phyloP scores from a whole-genome alignment of 1,140 invertebrate species.

The Xylocopa sonorina region DNA sequence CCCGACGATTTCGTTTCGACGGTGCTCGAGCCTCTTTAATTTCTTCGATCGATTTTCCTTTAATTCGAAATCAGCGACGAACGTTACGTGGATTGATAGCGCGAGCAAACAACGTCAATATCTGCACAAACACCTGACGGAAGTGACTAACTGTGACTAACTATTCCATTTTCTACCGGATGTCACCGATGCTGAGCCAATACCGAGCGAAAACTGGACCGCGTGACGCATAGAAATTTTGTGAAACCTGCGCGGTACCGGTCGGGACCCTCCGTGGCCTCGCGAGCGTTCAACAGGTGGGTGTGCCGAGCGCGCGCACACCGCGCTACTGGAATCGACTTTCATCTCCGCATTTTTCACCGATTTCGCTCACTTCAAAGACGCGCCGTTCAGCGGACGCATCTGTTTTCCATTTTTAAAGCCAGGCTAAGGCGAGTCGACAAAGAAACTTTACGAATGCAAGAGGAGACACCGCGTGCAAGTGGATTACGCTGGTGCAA shows the following conservation, averaged over 20 bases:
- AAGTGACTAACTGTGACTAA: neutral
- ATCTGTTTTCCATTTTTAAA: neutral
- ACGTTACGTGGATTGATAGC: too few relatives aligned
- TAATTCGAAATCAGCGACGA: too few relatives aligned
- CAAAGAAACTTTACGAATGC: neutral
- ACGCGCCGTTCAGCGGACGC: neutral
- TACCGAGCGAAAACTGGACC: too few relatives aligned
- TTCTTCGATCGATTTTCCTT: too few relatives aligned
- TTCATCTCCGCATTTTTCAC: neutral
- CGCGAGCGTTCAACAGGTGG: constrained; percentile 64
- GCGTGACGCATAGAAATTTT: neutral
- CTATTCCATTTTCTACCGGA: neutral
- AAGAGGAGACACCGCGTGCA: neutral
- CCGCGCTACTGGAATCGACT: neutral
- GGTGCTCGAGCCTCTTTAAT: too few relatives aligned
- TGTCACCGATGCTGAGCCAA: too few relatives aligned
- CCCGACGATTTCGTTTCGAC: too few relatives aligned
- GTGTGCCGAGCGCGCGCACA: constrained; percentile 1
- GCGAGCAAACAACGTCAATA: too few relatives aligned
- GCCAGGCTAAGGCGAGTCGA: neutral
- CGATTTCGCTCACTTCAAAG: neutral
- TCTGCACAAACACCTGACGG: too few relatives aligned
- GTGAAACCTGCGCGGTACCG: neutral
- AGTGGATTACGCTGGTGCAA: neutral
- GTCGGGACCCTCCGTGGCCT: constrained; percentile 53